Evolutionary conservation across 2,797 vertebrate genomes (phyloP), one percentile per base, ranked within the genome.

Genomic region (Spea hammondii): DNA sequence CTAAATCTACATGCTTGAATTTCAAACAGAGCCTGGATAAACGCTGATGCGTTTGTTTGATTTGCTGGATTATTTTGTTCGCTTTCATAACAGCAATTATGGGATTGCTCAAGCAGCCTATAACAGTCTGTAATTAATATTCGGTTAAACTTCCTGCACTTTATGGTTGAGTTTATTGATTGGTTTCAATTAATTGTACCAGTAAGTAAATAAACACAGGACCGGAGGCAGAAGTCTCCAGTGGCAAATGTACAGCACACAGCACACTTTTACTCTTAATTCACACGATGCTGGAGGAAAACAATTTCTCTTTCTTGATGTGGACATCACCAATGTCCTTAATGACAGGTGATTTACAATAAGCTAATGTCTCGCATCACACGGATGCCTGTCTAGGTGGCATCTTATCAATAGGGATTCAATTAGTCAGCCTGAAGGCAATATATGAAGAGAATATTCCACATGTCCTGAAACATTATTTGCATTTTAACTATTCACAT

Each of bases 341-440:
- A 90, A 89, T 91, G 91, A 90, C 90, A 91, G 89, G 89, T 91
- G 91, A 90, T 91, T 93, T 91, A 88, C 82, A 89, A 87, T 87
- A 88, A 90, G 86, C 68, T 84, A 85, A 85, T 90, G 89, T 92
- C 91, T 94, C 32, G 32, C 90, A 86, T 83, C 88, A 89, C 89
- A 88, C 91, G 91, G 88, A 85, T 91, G 92, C 94, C 94, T 92
- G 88, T 89, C 88, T 86, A 88, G 89, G 88, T 92, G 92, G 95
- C 95, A 94, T 87, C 88, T 91, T 90, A 92, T 89, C 89, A 90
- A 91, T 93, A 93, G 91, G 90, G 91, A 94, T 94, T 96, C 93
- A 94, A 95, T 97, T 95, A 96, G 94, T 92, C 88, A 89, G 47
- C 83, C 80, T 83, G 82, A 83, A 85, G 85, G 88, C 87, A 87